Base-by-base conservation (phyloP, 35 echinoderm and acorn worm species). In the Hemicentrotus pulcherrimus region DNA sequence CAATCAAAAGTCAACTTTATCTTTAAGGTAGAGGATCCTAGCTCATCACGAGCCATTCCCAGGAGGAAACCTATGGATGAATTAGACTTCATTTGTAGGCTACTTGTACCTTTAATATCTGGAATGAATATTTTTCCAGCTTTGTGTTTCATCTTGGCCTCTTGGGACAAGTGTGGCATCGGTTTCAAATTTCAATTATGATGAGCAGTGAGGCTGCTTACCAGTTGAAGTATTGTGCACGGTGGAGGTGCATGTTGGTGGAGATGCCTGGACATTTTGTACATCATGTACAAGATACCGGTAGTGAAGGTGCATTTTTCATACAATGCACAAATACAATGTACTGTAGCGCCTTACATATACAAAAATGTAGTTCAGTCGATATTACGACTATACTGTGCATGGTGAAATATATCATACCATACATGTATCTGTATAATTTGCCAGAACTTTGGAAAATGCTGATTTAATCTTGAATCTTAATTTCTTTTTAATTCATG, bases 141-240 rank as follows among this genome's bases (percentile, higher is more conserved):
- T 41, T 41, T 91, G 28, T n/a, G 31, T 91, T n/a, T 91, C 33
- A 22, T 48, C 88, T 91, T 91, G 47, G 88, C 33, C 5, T 48
- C 88, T 91, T 91, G 47, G 88, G 88, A 41, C 33, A 91, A 30
- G 2, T n/a, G 5, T 48, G 31, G 88, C 47, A 91, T 91, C 88
- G 33, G 65, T 78, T 78, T 78, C 65, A 78, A 78, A 22, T 78
- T 78, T 78, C 65, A 78, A 78, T 78, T 78, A 78, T 78, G 65
- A 78, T 78, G 65, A 78, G 65, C 65, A 78, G 28, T 7, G 65
- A 28, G 65, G 7, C 28, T n/a, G 65, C 65, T 78, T 78, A 28
- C 65, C 22, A n/a, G 35, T 41, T 41, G 1, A 41, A 41, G 65
- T 78, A 78, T 78, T n/a, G n/a, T 78, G 65, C 65, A 78, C 18